Conservation (phyloP, 30 jellyfish, hydroid and myxozoan species). For the Turritopsis rubra region DNA sequence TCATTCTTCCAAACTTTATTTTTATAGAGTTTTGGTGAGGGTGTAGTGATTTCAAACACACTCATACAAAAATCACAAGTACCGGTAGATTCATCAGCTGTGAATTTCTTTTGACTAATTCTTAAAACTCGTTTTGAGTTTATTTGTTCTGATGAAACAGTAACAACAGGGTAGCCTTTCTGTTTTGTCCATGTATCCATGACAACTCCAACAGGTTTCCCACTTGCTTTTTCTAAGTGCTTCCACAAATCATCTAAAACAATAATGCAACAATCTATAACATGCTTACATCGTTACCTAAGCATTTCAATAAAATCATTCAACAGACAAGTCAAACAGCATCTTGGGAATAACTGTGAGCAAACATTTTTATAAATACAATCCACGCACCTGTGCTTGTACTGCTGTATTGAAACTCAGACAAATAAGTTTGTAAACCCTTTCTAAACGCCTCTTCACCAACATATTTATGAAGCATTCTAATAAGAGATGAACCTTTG, state of each 20-base stretch:
- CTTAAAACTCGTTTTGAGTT: conserved; percentile 61
- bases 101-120: conserved; percentile 64
- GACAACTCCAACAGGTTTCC: conserved; percentile 85
- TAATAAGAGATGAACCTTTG: conserved; percentile 95
- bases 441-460: conserved; percentile 84
- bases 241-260: conserved; percentile 84
- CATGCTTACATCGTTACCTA: neutral
- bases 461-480: conserved; percentile 88
- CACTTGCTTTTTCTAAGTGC: conserved; percentile 74
- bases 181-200: conserved; percentile 98
- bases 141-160: conserved; percentile 67
- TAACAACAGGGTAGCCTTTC: conserved; percentile 91
- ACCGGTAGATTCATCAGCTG: conserved; percentile 68
- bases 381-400: conserved; percentile 60
- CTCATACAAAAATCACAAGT: neutral
- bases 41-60: too few species aligned
- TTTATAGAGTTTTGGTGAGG: too few species aligned
- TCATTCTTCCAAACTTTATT: too few species aligned
- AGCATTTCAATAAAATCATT: too few species aligned
- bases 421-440: conserved; percentile 74
- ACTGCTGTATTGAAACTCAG: conserved; percentile 55
- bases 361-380: neutral
- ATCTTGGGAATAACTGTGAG: too few species aligned
- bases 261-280: neutral
- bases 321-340: too few species aligned